These are phyloP conservation scores for Amphilophus citrinellus DNA, from an alignment of 2,113 vertebrate species.

Conservation along the genomic window DNA sequence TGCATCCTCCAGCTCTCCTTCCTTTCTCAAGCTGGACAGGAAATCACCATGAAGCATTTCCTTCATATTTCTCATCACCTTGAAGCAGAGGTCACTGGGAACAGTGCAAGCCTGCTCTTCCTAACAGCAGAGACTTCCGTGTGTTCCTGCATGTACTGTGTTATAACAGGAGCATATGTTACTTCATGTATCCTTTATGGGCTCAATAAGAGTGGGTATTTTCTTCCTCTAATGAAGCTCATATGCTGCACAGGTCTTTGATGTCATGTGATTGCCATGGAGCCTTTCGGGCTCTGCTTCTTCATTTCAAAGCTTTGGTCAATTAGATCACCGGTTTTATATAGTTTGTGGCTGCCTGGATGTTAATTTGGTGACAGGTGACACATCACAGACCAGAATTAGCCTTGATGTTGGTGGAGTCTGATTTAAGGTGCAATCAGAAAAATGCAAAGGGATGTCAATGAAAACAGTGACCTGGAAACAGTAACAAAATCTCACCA, in stretches of 20 bases:
- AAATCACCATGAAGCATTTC: slow-evolving; percentile 71
- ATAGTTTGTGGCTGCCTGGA: slow-evolving; percentile 28
- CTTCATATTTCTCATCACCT: slow-evolving; percentile 60
- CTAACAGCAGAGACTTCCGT: slow-evolving; percentile 11
- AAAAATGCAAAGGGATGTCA: not conserved
- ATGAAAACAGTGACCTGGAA: not conserved
- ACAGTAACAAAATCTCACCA: not conserved
- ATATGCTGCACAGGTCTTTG: slow-evolving; percentile 62
- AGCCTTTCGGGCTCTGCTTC: slow-evolving; percentile 53
- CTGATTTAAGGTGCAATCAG: slow-evolving; percentile 9
- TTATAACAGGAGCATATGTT: slow-evolving; percentile 3
- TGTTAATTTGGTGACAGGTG: slow-evolving; percentile 67
- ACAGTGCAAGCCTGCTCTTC: slow-evolving; percentile 39
- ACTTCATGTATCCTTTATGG: slow-evolving; percentile 1
- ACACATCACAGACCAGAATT: slow-evolving; percentile 57
- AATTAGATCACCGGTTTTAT: slow-evolving; percentile 51
- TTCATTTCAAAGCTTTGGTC: slow-evolving; percentile 64
- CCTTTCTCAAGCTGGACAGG: slow-evolving; percentile 57
- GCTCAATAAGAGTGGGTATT: slow-evolving; percentile 4
- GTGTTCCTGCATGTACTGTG: slow-evolving; percentile 2
- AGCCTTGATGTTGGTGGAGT: slow-evolving; percentile 39
- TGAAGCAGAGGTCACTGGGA: slow-evolving; percentile 52
- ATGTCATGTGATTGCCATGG: slow-evolving; percentile 59
- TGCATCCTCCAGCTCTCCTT: slow-evolving; percentile 41
- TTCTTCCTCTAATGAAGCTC: slow-evolving; percentile 70